Base-by-base conservation (phyloP, 2,888 invertebrate genomes). In the Lumbricus terrestris region DNA sequence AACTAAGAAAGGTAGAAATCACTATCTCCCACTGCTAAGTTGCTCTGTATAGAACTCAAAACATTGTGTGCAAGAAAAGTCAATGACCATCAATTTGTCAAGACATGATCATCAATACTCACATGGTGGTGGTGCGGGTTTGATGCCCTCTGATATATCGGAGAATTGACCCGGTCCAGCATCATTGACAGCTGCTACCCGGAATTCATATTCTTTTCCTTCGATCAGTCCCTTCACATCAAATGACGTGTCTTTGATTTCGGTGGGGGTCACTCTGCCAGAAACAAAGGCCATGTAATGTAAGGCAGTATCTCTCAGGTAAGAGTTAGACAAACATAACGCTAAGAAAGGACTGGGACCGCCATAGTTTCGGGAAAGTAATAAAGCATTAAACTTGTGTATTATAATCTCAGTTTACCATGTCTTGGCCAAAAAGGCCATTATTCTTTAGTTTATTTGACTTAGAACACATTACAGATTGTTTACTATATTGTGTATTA, bases 131-230 rank as follows among this genome's bases (percentile, higher is more conserved):
- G 98, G 97, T 92, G 97, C 96, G 89, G 98, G 98, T 92, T 97
- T 96, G 94, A 99, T 98, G 11, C 97, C 96, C 93, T 98, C 98
- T 37, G 98, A 98, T 90, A 97, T 97, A 92, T 97, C 97, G 92
- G 98, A 98, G 96, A 96, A 99, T 5, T 97, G 97, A 88, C 99
- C 98, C 94, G 98, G 98, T 0, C 99, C 99, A 15, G 99, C 99
- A 16, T 98, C 98, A 95, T 98, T 99, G 29, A 98, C 96, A 0
- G 99, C 99, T 0, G 98, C 97, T 4, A 99, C 99, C 91, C 99
- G 96, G 96, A 99, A 99, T 95, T 99, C 99, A 93, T 99, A 99
- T 94, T 98, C 98, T 93, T 98, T 97, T 94, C 99, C 98, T 95
- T 99, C 98, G 91, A 98, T 97, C 88, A 99, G 96, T 96, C 97